Conservation (phyloP, 2,888 invertebrate species). For the Caenorhabditis panamensis region DNA sequence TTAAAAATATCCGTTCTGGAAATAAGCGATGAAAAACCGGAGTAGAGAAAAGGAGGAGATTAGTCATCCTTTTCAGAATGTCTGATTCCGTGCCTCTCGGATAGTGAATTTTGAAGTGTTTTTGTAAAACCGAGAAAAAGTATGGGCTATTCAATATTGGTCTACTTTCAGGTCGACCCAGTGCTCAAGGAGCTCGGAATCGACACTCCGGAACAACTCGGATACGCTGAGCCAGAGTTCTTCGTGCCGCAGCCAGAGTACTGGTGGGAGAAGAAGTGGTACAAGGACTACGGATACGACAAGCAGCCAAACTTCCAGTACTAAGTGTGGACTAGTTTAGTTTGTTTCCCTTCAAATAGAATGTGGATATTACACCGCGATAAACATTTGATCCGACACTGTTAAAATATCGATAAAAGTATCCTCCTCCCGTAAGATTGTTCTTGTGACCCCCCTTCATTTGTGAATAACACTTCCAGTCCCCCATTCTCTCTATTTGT, state of each 20-base stretch:
- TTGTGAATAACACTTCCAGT: constrained; percentile 5
- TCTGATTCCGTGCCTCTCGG: background rate
- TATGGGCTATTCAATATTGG: background rate
- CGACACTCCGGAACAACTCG: constrained; percentile 94
- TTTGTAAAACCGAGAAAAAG: background rate
- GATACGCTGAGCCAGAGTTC: constrained; percentile 96
- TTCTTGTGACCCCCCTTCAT: background rate
- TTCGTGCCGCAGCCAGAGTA: constrained; percentile 87
- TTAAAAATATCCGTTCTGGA: background rate
- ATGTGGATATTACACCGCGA: constrained; percentile 33
- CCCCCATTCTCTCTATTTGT: constrained; percentile 4
- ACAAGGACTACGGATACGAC: constrained; percentile 79
- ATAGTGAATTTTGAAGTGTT: constrained; percentile 38
- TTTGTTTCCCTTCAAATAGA: constrained; percentile 27
- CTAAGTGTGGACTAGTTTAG: constrained; percentile 51
- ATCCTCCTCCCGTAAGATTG: background rate
- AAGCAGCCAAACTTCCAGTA: constrained; percentile 78
- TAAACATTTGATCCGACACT: constrained; percentile 27
- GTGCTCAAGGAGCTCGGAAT: constrained; percentile 94
- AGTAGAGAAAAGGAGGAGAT: background rate
- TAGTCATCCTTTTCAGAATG: constrained; percentile 33
- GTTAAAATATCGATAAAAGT: constrained; percentile 2
- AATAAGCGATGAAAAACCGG: background rate
- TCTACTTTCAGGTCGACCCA: constrained; percentile 89
- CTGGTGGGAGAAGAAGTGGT: constrained; percentile 81